Conservation (phyloP, 2,888 invertebrate genomes). For the Standfussiana lucernea region DNA sequence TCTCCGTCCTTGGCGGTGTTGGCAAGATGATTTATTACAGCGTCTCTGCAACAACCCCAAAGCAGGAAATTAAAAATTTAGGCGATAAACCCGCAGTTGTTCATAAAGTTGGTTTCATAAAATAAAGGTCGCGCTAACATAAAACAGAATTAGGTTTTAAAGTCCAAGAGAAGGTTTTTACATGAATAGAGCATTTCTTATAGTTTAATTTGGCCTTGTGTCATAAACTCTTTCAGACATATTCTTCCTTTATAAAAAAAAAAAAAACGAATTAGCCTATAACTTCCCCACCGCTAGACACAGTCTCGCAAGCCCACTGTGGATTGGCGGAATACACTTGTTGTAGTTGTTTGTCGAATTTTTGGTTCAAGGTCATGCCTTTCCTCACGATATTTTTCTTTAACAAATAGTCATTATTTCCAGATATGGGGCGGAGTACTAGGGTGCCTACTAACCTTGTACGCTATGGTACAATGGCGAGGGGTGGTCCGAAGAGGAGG, state of each 20-base stretch:
- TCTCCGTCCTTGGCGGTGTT: background rate
- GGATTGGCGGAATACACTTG: background rate
- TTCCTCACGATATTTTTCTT: background rate
- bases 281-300: background rate
- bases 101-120: constrained; percentile 20
- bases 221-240: background rate
- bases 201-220: background rate
- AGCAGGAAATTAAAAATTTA: constrained; percentile 12
- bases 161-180: background rate
- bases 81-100: background rate
- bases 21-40: constrained; percentile 24
- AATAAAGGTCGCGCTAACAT: background rate
- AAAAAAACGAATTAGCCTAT: background rate
- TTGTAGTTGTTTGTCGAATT: background rate
- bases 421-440: constrained; percentile 84
- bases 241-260: background rate
- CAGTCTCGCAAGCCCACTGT: background rate
- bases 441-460: constrained; percentile 75
- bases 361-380: background rate
- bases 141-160: constrained; percentile 16
- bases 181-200: background rate
- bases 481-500: constrained; percentile 81
- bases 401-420: background rate
- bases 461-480: constrained; percentile 81
- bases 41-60: background rate